Base-by-base conservation (phyloP, 2,888 invertebrate species). In the Rhyacophila evoluta region DNA sequence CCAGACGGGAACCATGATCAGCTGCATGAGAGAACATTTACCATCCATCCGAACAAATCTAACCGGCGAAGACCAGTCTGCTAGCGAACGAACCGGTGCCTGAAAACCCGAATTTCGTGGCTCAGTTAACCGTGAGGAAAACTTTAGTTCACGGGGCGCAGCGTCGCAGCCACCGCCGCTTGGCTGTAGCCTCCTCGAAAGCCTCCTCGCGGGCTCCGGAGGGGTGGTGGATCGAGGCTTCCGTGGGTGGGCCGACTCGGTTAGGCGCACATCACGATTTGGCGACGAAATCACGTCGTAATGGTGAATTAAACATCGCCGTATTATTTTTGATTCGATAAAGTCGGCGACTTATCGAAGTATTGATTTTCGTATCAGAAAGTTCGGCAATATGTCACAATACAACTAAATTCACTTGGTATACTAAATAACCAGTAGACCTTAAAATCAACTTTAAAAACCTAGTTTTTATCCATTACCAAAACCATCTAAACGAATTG, bases 81-180 rank as follows among this genome's bases (percentile, higher is more conserved):
- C 72, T 70, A 69, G 39, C 71, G 76, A 75, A 78, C 70, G 38
- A 67, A 71, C 36, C 71, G 74, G 72, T 55, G 75, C 75, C 75
- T 79, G 79, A 76, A 79, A 82, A 82, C 82, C 80, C 80, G 79
- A 82, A 80, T 82, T 82, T 82, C 80, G 82, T 82, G 82, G 79
- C 27, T 80, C 82, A 80, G 76, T 82, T 79, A 77, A 79, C 80
- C 82, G 82, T 74, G 76, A 77, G 72, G 80, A 82, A 82, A 82
- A 80, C 80, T 80, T 80, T 80, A 37, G 41, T 41, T 29, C 41
- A 68, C 19, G 71, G 76, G 39, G 41, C 19, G 41, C 76, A 75
- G 69, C 69, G 55, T 55, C 55, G 55, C 55, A 55, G 55, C 55
- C 19, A 55, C 36, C 19, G n/a, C 70, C 27, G 27, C 37, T 38